Base-by-base conservation (phyloP, 2,797 vertebrate genomes). In the Pogoniulus pusillus region DNA sequence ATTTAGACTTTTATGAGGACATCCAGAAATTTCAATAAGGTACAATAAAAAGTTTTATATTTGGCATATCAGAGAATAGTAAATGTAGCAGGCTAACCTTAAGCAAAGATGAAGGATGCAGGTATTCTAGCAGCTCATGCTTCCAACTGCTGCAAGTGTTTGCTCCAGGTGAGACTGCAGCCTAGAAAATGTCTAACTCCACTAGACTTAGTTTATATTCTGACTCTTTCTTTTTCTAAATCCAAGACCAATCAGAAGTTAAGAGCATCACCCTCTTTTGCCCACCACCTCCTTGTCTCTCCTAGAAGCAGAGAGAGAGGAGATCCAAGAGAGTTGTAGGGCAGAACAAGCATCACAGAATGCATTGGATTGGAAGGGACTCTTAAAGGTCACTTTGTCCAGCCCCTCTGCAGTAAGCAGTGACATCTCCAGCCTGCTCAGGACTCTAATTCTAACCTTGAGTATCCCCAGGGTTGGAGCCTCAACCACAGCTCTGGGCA, bases 1-100 rank as follows among this genome's bases (percentile, higher is more conserved):
- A 96, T 96, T 97, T 95, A 91, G 85, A 65, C 66, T 96, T 96
- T 96, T 92, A 96, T 77, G 82, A 96, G 81, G 68, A 85, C 81
- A 96, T 95, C 53, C 95, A 95, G 93, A 95, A 76, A 78, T 96
- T 97, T 96, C 86, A 96, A 82, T 89, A 78, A 94, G 94, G 65
- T 79, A 90, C 80, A 91, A 90, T 82, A 95, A 96, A 94, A 97
- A 71, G 45, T 94, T 94, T 87, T 85, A 95, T 90, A 93, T 95
- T 35, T 90, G 82, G 78, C 74, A 89, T 91, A 91, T 80, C 87
- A 88, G 58, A 62, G 70, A 91, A 93, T 22, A 58, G 69, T 47
- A 51, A 83, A 71, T 71, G 74, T 76, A 92, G 75, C 16, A 82
- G 49, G 26, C 47, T 69, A 91, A 87, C 55, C 35, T 87, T 87